Base-by-base conservation (phyloP, 2,113 vertebrate genomes). In the Andinoacara biseriatus region DNA sequence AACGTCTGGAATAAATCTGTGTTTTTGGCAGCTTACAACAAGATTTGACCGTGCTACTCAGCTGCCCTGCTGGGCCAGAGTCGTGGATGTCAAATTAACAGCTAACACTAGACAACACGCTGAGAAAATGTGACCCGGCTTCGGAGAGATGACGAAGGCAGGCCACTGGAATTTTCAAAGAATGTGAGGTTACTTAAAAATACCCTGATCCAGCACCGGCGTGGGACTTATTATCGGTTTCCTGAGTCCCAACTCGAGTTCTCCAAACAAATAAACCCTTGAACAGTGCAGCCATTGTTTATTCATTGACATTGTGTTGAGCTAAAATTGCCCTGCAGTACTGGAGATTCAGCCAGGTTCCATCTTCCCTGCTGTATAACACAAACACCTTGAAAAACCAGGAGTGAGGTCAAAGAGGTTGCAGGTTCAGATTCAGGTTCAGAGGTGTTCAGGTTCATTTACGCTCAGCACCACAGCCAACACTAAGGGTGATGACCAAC, bases 211-310 rank as follows among this genome's bases (percentile, higher is more conserved):
- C 78, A 83, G 60, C 69, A 31, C 10, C 77, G 49, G 31, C 40
- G 74, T 63, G 54, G 87, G 65, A 87, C 63, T 33, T 77, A 75
- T 84, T 82, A 87, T 84, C 74, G 85, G 78, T 54, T 54, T 15
- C 58, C 81, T 56, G 59, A 65, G 78, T 58, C 29, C 24, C 59
- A 33, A 65, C 60, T 62, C 49, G 85, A 87, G 76, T 87, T 86
- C 65, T n/a, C 49, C 78, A 78, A 86, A 80, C 79, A 81, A 88
- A 72, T 54, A 72, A 72, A 72, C 67, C 43, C 67, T 54, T 31
- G 7, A 72, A 91, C 85, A 91, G 75, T 85, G 75, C 18, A 18
- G 58, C 86, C 82, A 67, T 92, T 92, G 91, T 92, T 84, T 17
- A 8, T 15, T 24, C 77, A 29, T 2, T 89, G 81, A 86, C 85